These are phyloP conservation scores for Ochotona princeps DNA, from an alignment of 2,113 vertebrate species.

Conservation along the genomic window DNA sequence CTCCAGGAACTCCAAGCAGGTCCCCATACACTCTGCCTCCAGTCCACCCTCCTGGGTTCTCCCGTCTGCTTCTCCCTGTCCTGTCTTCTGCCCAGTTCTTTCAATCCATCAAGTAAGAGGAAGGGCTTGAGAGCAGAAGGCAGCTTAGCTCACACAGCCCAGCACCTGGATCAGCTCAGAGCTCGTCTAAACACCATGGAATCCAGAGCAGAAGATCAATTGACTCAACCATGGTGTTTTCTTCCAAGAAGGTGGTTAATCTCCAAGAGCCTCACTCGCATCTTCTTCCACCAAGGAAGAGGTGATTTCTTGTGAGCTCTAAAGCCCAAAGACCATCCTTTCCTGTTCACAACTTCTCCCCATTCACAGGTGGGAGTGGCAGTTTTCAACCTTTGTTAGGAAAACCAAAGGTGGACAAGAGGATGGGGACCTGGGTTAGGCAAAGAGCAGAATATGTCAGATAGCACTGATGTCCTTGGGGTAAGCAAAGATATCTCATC, in stretches of 20 bases:
- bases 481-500: background rate
- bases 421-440: background rate
- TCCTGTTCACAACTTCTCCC: background rate
- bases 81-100: background rate
- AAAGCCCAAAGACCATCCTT: background rate
- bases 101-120: background rate
- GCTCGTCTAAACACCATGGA: background rate
- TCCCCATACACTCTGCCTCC: background rate
- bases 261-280: background rate
- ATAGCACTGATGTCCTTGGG: background rate
- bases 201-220: constrained; percentile 4
- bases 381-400: background rate
- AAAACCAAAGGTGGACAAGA: constrained; percentile 23
- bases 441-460: background rate
- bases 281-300: background rate
- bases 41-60: background rate
- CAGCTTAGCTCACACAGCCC: background rate
- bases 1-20: no score
- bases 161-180: background rate
- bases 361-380: background rate
- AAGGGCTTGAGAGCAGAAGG: background rate
- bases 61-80: background rate
- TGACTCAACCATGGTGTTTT: constrained; percentile 29
- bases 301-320: background rate
- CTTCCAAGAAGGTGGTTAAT: background rate